Evolutionary conservation across 2,797 vertebrate species (phyloP), one percentile per base, ranked within the genome.

Genomic region (Gambelia wislizenii): DNA sequence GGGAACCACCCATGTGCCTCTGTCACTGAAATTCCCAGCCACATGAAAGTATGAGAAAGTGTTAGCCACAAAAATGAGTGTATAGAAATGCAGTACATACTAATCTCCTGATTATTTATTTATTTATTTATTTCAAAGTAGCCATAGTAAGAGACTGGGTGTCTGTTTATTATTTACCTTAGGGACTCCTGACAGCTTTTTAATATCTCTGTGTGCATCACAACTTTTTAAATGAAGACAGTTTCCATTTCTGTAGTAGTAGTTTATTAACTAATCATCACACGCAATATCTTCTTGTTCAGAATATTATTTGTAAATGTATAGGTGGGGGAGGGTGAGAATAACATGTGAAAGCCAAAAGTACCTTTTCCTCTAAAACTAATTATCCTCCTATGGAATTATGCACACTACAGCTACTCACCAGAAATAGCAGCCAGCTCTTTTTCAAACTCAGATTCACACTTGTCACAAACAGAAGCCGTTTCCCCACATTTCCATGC

Each of bases 401-500:
- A 42, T 27, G 70, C 39, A 87, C 88, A 75, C 9, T 52, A 20
- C 85, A 80, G 12, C 39, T 64, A 79, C 91, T 75, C 39, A 56
- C 8, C 16, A 56, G 42, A 76, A 77, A 69, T 77, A 70, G 76
- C 61, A 89, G 22, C 20, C 44, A 20, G 18, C 89, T 90, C 59
- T 80, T 61, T 87, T 36, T 64, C 80, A 86, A 52, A 84, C 69
- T 36, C 80, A 86, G 87, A 67, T 85, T 90, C 36, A 12, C 12
- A 16, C 78, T 72, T 49, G 42, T 39, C 77, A 36, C 44, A 12
- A 14, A 64, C 44, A 14, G 0, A 0, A 82, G 56, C 91, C 85
- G 85, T 90, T 87, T 82, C 82, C n/a, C 13, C 22, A 59, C 61
- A 76, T 64, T 86, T 86, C 44, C n/a, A 64, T 75, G 78, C 56